These are phyloP conservation scores for Eupithecia tripunctaria DNA, from an alignment of 2,888 invertebrate genomes.

Conservation along the genomic window DNA sequence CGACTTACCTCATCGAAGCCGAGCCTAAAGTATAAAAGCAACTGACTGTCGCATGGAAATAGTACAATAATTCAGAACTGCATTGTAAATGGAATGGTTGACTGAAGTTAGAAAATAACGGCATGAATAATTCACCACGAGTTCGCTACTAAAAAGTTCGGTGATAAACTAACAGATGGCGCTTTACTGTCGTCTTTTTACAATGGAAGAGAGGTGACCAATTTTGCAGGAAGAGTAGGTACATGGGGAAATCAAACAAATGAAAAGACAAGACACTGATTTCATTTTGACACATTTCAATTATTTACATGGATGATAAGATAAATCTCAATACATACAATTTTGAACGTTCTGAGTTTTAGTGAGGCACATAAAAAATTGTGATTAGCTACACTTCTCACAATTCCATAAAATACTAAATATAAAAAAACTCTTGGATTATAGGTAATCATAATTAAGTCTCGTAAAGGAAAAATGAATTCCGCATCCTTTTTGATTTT, in stretches of 20 bases:
- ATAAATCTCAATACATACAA: not conserved
- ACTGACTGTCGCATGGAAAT: not conserved
- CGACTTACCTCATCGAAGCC: no score
- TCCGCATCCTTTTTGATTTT: not conserved
- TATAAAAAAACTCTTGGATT: not conserved
- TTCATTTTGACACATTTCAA: slow-evolving; percentile 40
- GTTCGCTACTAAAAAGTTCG: not conserved
- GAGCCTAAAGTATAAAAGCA: not conserved
- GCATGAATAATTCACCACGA: not conserved
- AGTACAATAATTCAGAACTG: not conserved
- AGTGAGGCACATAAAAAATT: not conserved
- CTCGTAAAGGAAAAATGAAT: not conserved
- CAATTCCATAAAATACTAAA: not conserved
- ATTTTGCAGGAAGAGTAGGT: not conserved
- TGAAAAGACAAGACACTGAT: slow-evolving; percentile 36
- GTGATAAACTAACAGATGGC: not conserved
- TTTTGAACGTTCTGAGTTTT: not conserved
- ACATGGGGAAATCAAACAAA: slow-evolving; percentile 23
- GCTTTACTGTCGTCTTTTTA: not conserved
- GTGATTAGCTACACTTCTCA: not conserved
- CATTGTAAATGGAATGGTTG: not conserved
- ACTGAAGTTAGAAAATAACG: not conserved
- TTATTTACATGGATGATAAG: slow-evolving; percentile 31
- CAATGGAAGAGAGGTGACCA: not conserved
- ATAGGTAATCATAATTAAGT: not conserved